Evolutionary conservation across 2,888 invertebrate species (phyloP).

Genomic region (Hofmannophila pseudospretella): DNA sequence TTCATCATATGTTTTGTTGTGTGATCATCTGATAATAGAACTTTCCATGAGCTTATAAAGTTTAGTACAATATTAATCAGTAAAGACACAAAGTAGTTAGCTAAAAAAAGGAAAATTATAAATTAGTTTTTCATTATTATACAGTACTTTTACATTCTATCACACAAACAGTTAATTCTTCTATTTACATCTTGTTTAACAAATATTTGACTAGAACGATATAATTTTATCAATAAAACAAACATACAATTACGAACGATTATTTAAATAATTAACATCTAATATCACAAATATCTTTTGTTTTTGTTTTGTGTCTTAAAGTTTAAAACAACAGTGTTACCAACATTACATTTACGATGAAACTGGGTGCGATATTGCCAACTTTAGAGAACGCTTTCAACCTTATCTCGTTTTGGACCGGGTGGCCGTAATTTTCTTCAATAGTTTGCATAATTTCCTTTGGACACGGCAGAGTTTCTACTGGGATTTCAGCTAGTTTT

Average conservation of each 20-base stretch:
- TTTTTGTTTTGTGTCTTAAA: conserved; percentile 9
- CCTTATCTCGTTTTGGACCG: conserved; percentile 68
- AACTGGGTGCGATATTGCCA: conserved; percentile 35
- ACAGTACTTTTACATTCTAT: no score
- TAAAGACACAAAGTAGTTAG: no score
- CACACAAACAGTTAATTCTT: no score
- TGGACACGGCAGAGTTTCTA: conserved; percentile 65
- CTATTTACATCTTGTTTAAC: no score
- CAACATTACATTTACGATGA: conserved; percentile 34
- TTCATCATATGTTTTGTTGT: no score
- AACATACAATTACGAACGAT: conserved; percentile 1
- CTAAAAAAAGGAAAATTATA: no score
- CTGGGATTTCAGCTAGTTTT: conserved; percentile 57
- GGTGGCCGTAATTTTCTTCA: conserved; percentile 64
- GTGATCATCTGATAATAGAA: no score
- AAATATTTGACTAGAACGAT: background rate
- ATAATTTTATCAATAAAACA: conserved; percentile 2
- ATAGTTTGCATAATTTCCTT: conserved; percentile 65
- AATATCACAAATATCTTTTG: conserved; percentile 22
- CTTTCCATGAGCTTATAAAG: no score
- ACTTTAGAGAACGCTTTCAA: conserved; percentile 60
- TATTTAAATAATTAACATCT: conserved; percentile 16
- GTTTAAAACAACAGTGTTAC: conserved; percentile 32
- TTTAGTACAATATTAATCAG: no score
- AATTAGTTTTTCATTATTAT: no score